A percentile compares a stretch with the other conserved stretches of the same genome.
Conservation (phyloP, 2,113 vertebrate genomes). For the Mastomys natalensis region DNA sequence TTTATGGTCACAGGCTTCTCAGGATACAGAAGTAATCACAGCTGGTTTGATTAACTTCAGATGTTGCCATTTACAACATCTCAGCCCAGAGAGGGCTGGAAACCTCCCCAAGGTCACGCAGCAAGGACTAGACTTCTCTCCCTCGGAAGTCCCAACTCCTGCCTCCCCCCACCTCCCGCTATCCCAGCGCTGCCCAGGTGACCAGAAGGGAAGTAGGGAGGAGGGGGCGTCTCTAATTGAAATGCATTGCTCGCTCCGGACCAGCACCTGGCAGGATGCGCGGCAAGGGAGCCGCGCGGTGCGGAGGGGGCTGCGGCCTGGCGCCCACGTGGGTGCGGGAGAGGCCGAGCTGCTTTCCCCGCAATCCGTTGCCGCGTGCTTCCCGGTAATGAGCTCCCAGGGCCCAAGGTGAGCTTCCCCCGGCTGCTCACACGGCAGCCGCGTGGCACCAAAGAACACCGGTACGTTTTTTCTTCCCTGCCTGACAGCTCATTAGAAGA, state of each 20-base stretch:
- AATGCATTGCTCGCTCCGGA: neutral
- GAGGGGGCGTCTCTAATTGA: constrained; percentile 19
- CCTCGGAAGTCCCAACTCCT: neutral
- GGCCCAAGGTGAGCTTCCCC: constrained; percentile 73
- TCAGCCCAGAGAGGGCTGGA: constrained; percentile 73
- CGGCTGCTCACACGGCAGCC: constrained; percentile 75
- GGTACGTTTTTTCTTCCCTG: constrained; percentile 69
- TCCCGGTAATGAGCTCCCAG: constrained; percentile 72
- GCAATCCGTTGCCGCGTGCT: constrained; percentile 42
- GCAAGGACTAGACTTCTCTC: constrained; percentile 55
- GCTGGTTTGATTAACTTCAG: constrained; percentile 79
- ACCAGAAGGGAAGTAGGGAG: neutral
- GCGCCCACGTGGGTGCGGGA: constrained; percentile 46
- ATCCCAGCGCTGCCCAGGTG: neutral
- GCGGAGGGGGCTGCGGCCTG: neutral
- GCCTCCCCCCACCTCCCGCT: neutral
- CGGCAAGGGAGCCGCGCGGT: neutral
- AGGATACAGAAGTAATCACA: constrained; percentile 80
- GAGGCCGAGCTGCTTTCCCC: neutral
- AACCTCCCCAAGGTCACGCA: constrained; percentile 78
- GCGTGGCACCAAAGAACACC: constrained; percentile 68
- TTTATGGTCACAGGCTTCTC: constrained; percentile 77
- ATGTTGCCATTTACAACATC: constrained; percentile 75
- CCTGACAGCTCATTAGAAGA: constrained; percentile 88
- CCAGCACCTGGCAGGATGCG: neutral